Evolutionary conservation across 2,797 vertebrate species (phyloP).

Genomic region (Neoniphon sammara): DNA sequence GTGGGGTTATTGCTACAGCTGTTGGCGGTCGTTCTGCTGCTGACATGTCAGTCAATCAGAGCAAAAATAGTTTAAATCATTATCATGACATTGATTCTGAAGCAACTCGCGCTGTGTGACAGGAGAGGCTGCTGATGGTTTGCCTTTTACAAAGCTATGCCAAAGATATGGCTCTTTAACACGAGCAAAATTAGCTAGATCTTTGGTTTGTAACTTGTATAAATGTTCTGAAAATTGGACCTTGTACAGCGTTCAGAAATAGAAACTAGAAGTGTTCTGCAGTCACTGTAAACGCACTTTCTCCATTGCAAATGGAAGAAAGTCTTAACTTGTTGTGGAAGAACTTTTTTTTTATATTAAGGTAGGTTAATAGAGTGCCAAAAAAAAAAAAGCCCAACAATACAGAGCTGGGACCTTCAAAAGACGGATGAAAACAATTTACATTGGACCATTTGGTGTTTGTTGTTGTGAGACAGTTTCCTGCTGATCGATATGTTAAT

Average conservation of each 20-base stretch:
- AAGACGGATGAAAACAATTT: conserved; percentile 66
- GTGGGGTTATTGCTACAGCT: conserved; percentile 74
- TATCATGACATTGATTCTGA: conserved; percentile 61
- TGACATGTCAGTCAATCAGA: conserved; percentile 75
- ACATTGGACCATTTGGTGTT: conserved; percentile 51
- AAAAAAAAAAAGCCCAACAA: no score
- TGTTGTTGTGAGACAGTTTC: conserved; percentile 66
- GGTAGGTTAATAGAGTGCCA: no score
- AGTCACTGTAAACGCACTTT: no score
- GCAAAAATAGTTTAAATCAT: conserved; percentile 71
- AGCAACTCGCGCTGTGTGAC: conserved; percentile 58
- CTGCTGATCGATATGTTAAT: conserved; percentile 76
- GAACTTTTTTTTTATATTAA: no score
- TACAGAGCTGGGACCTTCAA: conserved; percentile 54
- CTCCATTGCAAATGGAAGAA: neutral
- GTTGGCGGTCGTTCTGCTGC: conserved; percentile 72
- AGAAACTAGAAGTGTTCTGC: neutral
- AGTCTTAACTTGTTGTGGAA: conserved; percentile 10
- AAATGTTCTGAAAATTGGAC: no score
- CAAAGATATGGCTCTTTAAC: conserved; percentile 58
- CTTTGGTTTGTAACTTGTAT: conserved; percentile 21
- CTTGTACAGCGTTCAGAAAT: conserved; percentile 12
- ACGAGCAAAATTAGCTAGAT: conserved; percentile 21
- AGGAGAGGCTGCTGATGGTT: conserved; percentile 63
- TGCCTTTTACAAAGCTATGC: conserved; percentile 56